Evolutionary conservation across 1,140 invertebrate species (phyloP).

Genomic region (Coboldia fuscipes): DNA sequence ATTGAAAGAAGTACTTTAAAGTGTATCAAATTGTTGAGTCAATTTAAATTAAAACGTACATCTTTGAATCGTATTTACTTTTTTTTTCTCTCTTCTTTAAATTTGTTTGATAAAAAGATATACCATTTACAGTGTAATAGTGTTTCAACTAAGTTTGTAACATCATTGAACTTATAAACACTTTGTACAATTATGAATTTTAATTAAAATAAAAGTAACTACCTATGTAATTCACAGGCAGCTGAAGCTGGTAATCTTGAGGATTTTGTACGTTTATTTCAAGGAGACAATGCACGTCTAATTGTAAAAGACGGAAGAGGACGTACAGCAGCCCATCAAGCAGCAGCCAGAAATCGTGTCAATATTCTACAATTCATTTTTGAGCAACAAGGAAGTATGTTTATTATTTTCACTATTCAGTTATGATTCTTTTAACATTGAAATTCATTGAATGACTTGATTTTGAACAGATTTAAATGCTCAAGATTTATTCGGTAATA

Average conservation of each 20-base stretch:
- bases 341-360: constrained; percentile 47
- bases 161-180: too few species aligned
- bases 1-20: too few species aligned
- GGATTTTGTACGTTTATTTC: constrained; percentile 48
- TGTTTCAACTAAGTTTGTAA: too few species aligned
- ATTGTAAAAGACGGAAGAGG: constrained; percentile 44
- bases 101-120: too few species aligned
- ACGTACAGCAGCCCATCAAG: constrained; percentile 52
- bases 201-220: too few species aligned
- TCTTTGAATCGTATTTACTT: too few species aligned
- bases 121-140: too few species aligned
- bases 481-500: constrained; percentile 52
- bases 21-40: too few species aligned
- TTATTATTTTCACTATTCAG: constrained; percentile 1
- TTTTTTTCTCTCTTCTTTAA: too few species aligned
- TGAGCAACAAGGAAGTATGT: constrained; percentile 44
- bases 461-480: constrained; percentile 45
- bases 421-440: neutral
- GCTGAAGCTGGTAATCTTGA: constrained; percentile 62
- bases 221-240: constrained; percentile 34
- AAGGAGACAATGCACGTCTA: constrained; percentile 42
- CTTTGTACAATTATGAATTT: too few species aligned
- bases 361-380: constrained; percentile 54
- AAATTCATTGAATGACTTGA: neutral
- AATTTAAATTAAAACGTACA: too few species aligned